Percentiles rank a stretch among this genome's conserved stretches.
Conservation (phyloP, 2,797 vertebrate species). For the Coregonus suidteri region DNA sequence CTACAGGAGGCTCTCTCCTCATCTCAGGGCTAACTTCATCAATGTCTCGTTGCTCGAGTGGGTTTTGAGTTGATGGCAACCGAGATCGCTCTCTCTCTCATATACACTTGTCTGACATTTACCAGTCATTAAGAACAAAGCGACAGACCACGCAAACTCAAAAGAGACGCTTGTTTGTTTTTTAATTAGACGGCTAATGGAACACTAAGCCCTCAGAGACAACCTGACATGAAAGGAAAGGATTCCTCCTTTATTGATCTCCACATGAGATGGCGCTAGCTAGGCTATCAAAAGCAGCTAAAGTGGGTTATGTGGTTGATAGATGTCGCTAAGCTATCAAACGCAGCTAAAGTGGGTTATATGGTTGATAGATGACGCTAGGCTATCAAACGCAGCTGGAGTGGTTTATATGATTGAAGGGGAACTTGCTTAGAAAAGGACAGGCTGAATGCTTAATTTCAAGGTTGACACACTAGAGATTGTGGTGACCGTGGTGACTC, state of each 20-base stretch:
- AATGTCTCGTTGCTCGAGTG: slow-evolving; percentile 67
- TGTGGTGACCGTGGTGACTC: not conserved
- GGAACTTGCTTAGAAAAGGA: slow-evolving; percentile 18
- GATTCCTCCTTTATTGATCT: slow-evolving; percentile 74
- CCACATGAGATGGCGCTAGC: not conserved
- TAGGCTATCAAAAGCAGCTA: slow-evolving; percentile 54
- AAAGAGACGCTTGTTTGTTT: slow-evolving; percentile 76
- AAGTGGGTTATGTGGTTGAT: slow-evolving; percentile 17
- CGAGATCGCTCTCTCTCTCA: slow-evolving; percentile 41
- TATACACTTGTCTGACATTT: slow-evolving; percentile 72
- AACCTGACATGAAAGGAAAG: slow-evolving; percentile 73
- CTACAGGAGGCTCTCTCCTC: slow-evolving; percentile 21
- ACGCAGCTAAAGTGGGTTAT: slow-evolving; percentile 41
- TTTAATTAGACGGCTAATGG: slow-evolving; percentile 85
- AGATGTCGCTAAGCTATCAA: slow-evolving; percentile 20
- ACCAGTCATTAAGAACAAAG: slow-evolving; percentile 78
- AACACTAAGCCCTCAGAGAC: slow-evolving; percentile 73
- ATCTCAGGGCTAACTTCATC: slow-evolving; percentile 40
- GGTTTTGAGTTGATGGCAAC: slow-evolving; percentile 54
- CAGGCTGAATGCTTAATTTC: not conserved
- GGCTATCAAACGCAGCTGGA: slow-evolving; percentile 13
- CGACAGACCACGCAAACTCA: slow-evolving; percentile 68
- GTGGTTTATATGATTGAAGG: slow-evolving; percentile 39
- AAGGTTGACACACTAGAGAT: not conserved
- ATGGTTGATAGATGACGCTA: not conserved